Percentiles rank a stretch among this genome's conserved stretches.
phyloP scores from a whole-genome alignment of 2,888 invertebrate genomes.

The Sminthurides aquaticus region DNA sequence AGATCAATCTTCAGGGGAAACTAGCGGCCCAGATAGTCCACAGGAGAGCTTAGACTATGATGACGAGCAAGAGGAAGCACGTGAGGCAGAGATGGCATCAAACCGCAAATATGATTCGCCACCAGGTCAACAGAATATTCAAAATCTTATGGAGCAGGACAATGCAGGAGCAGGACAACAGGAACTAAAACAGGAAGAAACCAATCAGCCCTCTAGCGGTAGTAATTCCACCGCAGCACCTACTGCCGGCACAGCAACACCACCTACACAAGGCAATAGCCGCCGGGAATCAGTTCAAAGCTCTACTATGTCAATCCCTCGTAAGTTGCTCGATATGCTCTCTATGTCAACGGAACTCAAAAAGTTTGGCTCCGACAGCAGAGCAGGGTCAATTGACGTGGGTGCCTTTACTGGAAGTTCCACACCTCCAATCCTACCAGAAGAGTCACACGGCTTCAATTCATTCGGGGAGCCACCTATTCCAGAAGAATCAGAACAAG shows the following conservation, averaged over 20 bases:
- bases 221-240: slow-evolving; percentile 7
- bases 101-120: slow-evolving; percentile 46
- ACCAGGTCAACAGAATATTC: slow-evolving; percentile 11
- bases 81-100: slow-evolving; percentile 42
- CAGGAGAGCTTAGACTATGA: slow-evolving; percentile 64
- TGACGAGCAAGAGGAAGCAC: slow-evolving; percentile 46
- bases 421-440: slow-evolving; percentile 8
- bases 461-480: slow-evolving; percentile 46
- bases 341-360: slow-evolving; percentile 41
- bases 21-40: slow-evolving; percentile 81
- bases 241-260: slow-evolving; percentile 30
- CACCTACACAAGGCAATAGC: slow-evolving; percentile 29
- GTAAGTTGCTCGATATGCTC: slow-evolving; percentile 43
- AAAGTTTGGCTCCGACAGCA: slow-evolving; percentile 36
- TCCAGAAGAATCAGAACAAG: slow-evolving; percentile 18
- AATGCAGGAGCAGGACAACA: background rate
- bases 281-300: slow-evolving; percentile 40
- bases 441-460: slow-evolving; percentile 45
- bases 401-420: slow-evolving; percentile 46
- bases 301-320: slow-evolving; percentile 39
- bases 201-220: background rate
- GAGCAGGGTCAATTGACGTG: slow-evolving; percentile 47
- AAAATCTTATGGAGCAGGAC: background rate
- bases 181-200: slow-evolving; percentile 3
- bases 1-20: slow-evolving; percentile 65